phyloP scores from a whole-genome alignment of 2,797 vertebrate genomes.

The Poliocrania exsul region DNA sequence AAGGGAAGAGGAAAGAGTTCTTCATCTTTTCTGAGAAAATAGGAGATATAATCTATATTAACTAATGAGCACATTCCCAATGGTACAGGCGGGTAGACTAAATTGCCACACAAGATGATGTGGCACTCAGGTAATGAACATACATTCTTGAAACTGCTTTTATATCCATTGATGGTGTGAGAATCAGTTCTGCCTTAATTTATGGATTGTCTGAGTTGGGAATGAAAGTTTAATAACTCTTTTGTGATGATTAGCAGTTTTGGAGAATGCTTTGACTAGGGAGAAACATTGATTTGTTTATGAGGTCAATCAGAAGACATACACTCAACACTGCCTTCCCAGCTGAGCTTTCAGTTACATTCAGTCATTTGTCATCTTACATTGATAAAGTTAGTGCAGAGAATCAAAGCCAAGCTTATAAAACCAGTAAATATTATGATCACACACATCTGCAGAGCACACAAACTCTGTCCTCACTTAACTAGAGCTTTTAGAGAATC shows the following conservation, averaged over 20 bases:
- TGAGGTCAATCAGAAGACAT: slow-evolving; percentile 8
- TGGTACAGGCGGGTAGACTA: background rate
- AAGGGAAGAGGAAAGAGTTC: background rate
- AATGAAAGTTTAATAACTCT: slow-evolving; percentile 1
- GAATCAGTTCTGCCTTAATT: background rate
- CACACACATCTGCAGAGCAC: slow-evolving; percentile 54
- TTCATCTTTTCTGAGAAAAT: background rate
- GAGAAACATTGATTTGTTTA: slow-evolving; percentile 36
- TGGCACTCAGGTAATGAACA: background rate
- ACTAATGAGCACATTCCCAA: background rate
- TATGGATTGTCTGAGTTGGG: background rate
- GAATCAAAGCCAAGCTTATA: slow-evolving; percentile 65
- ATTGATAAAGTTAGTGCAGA: slow-evolving; percentile 69
- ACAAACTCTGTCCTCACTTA: slow-evolving; percentile 51
- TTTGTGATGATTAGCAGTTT: slow-evolving; percentile 37
- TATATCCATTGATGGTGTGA: background rate
- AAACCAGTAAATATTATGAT: slow-evolving; percentile 70
- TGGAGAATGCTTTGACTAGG: background rate
- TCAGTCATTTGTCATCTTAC: slow-evolving; percentile 49
- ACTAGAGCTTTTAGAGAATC: slow-evolving; percentile 54
- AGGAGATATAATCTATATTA: background rate
- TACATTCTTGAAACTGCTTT: background rate
- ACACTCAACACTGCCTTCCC: background rate
- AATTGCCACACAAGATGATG: background rate
- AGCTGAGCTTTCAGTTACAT: background rate